Evolutionary conservation across 2,113 vertebrate species (phyloP).

Genomic region (Channa maculata): DNA sequence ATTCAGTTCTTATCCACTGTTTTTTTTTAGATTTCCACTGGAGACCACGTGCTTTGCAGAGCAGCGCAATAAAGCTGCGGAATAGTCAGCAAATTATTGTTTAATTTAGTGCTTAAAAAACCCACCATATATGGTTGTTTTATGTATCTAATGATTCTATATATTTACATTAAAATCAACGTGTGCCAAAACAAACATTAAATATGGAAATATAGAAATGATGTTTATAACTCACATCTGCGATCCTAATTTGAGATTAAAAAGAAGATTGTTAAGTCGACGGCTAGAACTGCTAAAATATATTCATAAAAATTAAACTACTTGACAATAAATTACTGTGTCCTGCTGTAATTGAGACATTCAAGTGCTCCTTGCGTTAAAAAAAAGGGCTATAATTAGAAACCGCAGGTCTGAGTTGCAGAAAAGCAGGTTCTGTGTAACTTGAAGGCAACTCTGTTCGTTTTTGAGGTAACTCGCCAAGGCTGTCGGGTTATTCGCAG

Average conservation of each 20-base stretch:
- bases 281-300: conserved; percentile 8
- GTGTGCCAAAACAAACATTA: too few species aligned
- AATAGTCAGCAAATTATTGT: too few species aligned
- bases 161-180: too few species aligned
- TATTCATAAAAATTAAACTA: conserved; percentile 61
- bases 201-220: too few species aligned
- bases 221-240: too few species aligned
- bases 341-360: conserved; percentile 70
- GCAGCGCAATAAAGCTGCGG: too few species aligned
- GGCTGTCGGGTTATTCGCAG: conserved; percentile 83
- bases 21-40: too few species aligned
- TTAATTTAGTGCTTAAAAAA: too few species aligned
- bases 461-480: conserved; percentile 79
- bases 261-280: conserved; percentile 10
- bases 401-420: conserved; percentile 63
- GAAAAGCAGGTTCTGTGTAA: conserved; percentile 75
- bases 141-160: too few species aligned
- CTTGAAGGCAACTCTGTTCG: conserved; percentile 85
- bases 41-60: too few species aligned
- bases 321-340: conserved; percentile 68
- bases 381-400: conserved; percentile 84
- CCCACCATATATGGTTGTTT: too few species aligned
- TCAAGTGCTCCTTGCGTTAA: conserved; percentile 68
- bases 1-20: too few species aligned
- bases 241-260: neutral